phyloP scores from a whole-genome alignment of 2,113 vertebrate genomes.

The Muntiacus muntjak region DNA sequence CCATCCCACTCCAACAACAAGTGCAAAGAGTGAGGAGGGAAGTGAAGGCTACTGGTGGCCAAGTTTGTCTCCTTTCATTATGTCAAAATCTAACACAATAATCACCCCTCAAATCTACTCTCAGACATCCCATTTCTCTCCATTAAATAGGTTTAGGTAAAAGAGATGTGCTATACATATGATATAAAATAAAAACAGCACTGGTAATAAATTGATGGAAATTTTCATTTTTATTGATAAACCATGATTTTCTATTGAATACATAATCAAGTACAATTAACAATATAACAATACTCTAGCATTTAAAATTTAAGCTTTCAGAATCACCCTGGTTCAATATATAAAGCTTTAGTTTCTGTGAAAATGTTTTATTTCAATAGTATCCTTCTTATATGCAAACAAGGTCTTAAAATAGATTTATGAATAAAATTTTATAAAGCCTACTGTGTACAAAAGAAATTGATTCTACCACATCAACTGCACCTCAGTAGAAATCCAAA shows the following conservation, averaged over 20 bases:
- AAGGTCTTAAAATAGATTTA: background rate
- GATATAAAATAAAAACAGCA: constrained; percentile 21
- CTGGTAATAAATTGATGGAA: background rate
- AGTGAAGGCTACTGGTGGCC: background rate
- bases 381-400: constrained; percentile 11
- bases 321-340: constrained; percentile 25
- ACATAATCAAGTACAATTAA: constrained; percentile 1
- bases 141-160: background rate
- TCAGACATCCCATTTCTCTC: background rate
- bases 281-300: background rate
- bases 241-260: constrained; percentile 17
- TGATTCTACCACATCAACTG: background rate
- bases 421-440: background rate
- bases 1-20: background rate
- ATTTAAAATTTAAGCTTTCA: constrained; percentile 41
- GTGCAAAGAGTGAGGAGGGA: background rate
- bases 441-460: background rate
- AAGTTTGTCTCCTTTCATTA: background rate
- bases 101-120: background rate
- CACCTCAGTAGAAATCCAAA: background rate
- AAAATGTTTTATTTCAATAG: constrained; percentile 31
- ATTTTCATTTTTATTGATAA: constrained; percentile 56
- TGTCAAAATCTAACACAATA: background rate
- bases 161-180: background rate
- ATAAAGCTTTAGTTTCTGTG: constrained; percentile 10